phyloP scores from a whole-genome alignment of 2,888 invertebrate genomes.

The Pediacus dermestoides region DNA sequence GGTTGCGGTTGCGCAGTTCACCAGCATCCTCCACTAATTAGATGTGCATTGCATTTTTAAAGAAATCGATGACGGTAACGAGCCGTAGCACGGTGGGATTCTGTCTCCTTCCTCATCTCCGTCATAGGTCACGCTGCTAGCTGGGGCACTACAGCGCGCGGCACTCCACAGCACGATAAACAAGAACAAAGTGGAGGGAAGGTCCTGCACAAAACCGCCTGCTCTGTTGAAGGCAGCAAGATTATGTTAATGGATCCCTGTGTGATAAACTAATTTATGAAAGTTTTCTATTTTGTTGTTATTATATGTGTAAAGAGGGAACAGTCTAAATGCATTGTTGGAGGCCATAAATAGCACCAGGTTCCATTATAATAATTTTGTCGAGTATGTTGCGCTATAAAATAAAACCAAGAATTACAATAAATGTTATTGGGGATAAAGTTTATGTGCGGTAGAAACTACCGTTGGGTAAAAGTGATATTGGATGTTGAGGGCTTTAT shows the following conservation, averaged over 20 bases:
- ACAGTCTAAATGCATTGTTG: no score
- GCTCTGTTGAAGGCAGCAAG: conserved; percentile 1
- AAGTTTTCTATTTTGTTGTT: no score
- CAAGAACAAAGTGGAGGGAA: conserved; percentile 1
- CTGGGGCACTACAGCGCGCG: not conserved
- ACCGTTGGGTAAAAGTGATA: no score
- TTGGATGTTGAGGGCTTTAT: no score
- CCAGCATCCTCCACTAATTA: conserved; percentile 42
- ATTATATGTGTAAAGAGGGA: no score
- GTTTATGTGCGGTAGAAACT: no score
- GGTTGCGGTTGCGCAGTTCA: conserved; percentile 33
- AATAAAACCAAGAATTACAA: no score
- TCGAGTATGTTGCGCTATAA: no score
- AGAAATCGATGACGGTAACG: conserved; percentile 47
- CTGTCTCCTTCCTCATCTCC: conserved; percentile 18
- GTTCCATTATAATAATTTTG: no score
- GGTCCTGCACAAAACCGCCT: not conserved
- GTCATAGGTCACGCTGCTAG: conserved; percentile 35
- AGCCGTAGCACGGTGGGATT: conserved; percentile 29
- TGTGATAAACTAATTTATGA: no score
- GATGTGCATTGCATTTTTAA: conserved; percentile 48
- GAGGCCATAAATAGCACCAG: no score
- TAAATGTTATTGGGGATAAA: no score
- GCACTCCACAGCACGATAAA: not conserved
- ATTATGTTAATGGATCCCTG: conserved; percentile 2